A percentile compares a stretch with the other conserved stretches of the same genome.
Evolutionary conservation across 1,140 invertebrate species (phyloP).

Genomic region (Penaeus chinensis): DNA sequence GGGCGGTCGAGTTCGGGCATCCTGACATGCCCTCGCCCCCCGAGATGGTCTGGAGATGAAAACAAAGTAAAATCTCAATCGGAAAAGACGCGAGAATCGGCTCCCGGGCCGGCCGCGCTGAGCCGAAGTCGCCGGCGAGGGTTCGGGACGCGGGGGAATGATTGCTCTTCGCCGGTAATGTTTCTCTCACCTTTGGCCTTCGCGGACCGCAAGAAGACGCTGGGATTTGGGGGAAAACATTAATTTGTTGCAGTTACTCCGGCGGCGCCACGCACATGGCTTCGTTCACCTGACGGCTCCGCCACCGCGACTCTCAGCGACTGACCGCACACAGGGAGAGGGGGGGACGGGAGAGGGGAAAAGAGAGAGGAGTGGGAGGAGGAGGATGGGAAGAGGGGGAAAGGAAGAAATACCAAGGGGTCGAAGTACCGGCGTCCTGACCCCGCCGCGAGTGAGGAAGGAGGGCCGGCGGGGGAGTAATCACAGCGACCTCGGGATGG

Average conservation of each 20-base stretch:
- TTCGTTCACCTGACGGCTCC: slow-evolving; percentile 21
- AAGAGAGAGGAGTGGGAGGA: too few relatives aligned
- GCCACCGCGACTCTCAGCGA: neutral
- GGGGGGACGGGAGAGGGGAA: too few relatives aligned
- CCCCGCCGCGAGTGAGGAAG: too few relatives aligned
- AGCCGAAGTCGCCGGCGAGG: neutral
- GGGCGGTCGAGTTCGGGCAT: too few relatives aligned
- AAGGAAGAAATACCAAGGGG: too few relatives aligned
- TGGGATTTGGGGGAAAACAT: slow-evolving; percentile 50
- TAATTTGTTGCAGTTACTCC: slow-evolving; percentile 50
- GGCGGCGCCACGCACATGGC: slow-evolving; percentile 1
- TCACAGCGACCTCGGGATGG: too few relatives aligned
- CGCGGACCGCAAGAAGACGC: slow-evolving; percentile 41
- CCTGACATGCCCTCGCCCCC: neutral
- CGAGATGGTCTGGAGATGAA: neutral
- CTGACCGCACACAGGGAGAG: too few relatives aligned
- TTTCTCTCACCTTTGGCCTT: slow-evolving; percentile 45
- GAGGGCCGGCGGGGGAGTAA: too few relatives aligned
- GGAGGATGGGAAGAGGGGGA: too few relatives aligned
- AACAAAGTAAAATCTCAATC: neutral
- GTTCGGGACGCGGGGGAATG: slow-evolving; percentile 28
- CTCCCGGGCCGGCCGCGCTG: neutral
- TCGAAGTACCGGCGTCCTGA: too few relatives aligned
- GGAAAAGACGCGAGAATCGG: neutral
- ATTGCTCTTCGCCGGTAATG: slow-evolving; percentile 45